phyloP scores from a whole-genome alignment of 1,140 invertebrate genomes.

The Ips nitidus region DNA sequence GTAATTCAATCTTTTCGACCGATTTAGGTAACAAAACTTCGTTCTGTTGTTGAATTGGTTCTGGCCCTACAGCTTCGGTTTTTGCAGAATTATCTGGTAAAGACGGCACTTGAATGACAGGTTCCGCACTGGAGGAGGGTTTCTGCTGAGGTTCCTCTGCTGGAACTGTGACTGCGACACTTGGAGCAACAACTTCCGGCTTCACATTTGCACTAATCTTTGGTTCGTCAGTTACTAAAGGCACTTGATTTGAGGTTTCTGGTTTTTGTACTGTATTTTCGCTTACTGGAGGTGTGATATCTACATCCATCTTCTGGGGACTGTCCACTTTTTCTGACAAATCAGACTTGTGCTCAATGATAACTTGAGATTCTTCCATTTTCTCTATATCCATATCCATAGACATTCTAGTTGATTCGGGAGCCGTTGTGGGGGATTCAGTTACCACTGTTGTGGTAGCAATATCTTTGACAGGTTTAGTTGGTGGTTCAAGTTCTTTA shows the following conservation, averaged over 20 bases:
- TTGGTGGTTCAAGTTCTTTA: constrained; percentile 6
- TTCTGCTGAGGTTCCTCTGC: too few species aligned
- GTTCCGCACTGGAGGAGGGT: too few species aligned
- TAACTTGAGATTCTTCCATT: constrained; percentile 31
- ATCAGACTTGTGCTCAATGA: constrained; percentile 18
- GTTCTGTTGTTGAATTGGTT: constrained; percentile 9
- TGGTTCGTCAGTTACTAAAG: neutral
- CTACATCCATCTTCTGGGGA: too few species aligned
- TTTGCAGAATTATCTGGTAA: too few species aligned
- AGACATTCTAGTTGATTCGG: constrained; percentile 39
- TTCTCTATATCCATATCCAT: constrained; percentile 47
- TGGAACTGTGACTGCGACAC: too few species aligned
- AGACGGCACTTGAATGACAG: too few species aligned
- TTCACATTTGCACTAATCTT: too few species aligned
- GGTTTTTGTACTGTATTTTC: neutral
- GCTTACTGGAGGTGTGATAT: too few species aligned
- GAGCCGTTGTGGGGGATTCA: neutral
- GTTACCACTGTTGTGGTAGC: constrained; percentile 36
- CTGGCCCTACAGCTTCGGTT: neutral
- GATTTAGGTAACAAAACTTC: neutral
- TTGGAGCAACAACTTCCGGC: too few species aligned
- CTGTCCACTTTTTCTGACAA: neutral
- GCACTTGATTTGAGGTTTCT: neutral
- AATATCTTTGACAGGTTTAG: neutral
- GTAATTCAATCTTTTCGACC: neutral